phyloP scores from a whole-genome alignment of 2,797 vertebrate species.

The Tokudaia tokunoshimensis region DNA sequence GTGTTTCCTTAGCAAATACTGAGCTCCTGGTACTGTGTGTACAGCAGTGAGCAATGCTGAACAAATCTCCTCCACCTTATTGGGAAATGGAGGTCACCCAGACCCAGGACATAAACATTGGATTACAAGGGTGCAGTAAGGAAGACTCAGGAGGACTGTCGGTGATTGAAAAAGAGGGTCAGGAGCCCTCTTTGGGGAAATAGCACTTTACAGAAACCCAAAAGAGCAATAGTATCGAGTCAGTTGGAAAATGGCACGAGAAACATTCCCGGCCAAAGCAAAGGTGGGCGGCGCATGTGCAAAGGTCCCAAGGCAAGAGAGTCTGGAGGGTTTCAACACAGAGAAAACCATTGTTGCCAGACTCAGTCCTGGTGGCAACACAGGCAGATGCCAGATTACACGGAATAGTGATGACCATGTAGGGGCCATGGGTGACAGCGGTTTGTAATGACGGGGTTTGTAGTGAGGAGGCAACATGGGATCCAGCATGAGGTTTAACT shows the following conservation, averaged over 20 bases:
- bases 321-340: not conserved
- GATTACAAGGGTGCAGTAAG: not conserved
- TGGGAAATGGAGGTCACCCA: not conserved
- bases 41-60: not conserved
- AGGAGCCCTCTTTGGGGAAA: not conserved
- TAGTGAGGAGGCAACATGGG: not conserved
- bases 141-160: not conserved
- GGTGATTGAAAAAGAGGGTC: not conserved
- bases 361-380: not conserved
- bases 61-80: not conserved
- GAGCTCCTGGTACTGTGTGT: not conserved
- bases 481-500: not conserved
- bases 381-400: not conserved
- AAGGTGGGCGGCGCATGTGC: not conserved
- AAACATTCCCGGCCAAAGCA: not conserved
- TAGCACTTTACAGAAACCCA: not conserved
- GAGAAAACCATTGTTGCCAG: conserved; percentile 2
- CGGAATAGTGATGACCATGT: not conserved
- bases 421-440: not conserved
- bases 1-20: not conserved
- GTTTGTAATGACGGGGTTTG: not conserved
- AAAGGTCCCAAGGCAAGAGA: conserved; percentile 2
- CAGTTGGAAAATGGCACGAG: not conserved
- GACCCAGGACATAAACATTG: not conserved
- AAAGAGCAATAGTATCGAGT: conserved; percentile 17